Percentiles rank a stretch among this genome's conserved stretches.
Evolutionary conservation across 2,888 invertebrate species (phyloP).

Genomic region (Scrobipalpa costella): DNA sequence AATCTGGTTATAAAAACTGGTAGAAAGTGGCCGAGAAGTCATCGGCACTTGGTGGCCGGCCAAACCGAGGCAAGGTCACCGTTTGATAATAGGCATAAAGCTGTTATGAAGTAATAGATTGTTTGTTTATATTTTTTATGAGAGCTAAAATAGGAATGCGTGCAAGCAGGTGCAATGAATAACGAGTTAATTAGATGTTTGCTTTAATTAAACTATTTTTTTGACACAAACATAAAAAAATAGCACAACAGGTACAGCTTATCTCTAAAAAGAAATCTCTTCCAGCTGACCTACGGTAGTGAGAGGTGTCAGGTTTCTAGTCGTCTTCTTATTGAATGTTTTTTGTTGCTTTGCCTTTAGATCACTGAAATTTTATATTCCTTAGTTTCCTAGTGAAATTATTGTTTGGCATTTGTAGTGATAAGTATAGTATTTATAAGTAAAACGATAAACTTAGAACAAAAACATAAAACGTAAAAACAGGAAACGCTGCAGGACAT

Average conservation of each 20-base stretch:
- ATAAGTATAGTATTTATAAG: not conserved
- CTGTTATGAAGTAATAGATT: conserved; percentile 63
- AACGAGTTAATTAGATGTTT: not conserved
- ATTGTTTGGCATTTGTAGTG: not conserved
- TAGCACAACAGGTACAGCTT: too few species aligned
- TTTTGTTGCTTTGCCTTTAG: too few species aligned
- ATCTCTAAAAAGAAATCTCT: too few species aligned
- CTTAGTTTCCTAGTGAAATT: too few species aligned
- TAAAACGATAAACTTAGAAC: too few species aligned
- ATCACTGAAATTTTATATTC: too few species aligned
- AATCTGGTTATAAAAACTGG: conserved; percentile 57
- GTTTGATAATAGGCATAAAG: conserved; percentile 69
- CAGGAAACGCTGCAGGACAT: not conserved
- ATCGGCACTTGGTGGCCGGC: conserved; percentile 72
- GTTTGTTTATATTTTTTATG: conserved; percentile 73
- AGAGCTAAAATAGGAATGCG: not conserved
- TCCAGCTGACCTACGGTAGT: too few species aligned
- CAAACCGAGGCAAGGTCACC: conserved; percentile 76
- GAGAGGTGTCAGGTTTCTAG: too few species aligned
- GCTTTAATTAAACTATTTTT: not conserved
- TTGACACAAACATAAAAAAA: too few species aligned
- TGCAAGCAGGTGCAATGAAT: conserved; percentile 9
- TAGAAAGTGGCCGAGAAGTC: conserved; percentile 75
- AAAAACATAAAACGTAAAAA: too few species aligned
- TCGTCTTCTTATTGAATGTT: too few species aligned